A percentile compares a stretch with the other conserved stretches of the same genome.
Evolutionary conservation across 1,140 invertebrate species (phyloP).

Genomic region (Probaryconus sp.): DNA sequence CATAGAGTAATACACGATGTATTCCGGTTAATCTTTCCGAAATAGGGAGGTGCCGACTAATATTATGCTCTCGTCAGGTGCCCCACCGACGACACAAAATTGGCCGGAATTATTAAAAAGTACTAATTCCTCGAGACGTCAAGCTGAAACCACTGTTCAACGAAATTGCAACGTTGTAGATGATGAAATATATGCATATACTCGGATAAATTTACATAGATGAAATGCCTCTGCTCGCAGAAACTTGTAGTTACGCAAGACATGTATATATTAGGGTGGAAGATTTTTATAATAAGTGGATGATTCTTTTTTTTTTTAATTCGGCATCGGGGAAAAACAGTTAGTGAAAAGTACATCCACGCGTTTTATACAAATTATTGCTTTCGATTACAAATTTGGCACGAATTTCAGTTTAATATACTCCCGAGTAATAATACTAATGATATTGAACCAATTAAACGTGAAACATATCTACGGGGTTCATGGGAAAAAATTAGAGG

Average conservation of each 20-base stretch:
- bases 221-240: constrained; percentile 6
- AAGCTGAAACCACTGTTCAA: constrained; percentile 28
- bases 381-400: too few species aligned
- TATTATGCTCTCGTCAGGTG: constrained; percentile 47
- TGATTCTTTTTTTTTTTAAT: too few species aligned
- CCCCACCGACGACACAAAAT: constrained; percentile 48
- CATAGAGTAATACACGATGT: constrained; percentile 5
- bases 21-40: too few species aligned
- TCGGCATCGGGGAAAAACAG: too few species aligned
- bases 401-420: too few species aligned
- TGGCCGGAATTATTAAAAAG: constrained; percentile 53
- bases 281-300: too few species aligned
- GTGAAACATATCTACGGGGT: too few species aligned
- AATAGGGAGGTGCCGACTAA: constrained; percentile 37
- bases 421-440: too few species aligned
- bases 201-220: constrained; percentile 31
- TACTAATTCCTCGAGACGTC: constrained; percentile 43
- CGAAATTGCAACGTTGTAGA: constrained; percentile 45
- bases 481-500: constrained; percentile 38
- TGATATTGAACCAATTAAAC: too few species aligned
- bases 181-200: constrained; percentile 35
- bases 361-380: too few species aligned
- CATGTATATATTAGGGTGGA: too few species aligned
- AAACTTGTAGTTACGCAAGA: constrained; percentile 35
- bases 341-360: too few species aligned